Evolutionary conservation across 2,113 vertebrate genomes (phyloP).

Genomic region (Addax nasomaculatus): DNA sequence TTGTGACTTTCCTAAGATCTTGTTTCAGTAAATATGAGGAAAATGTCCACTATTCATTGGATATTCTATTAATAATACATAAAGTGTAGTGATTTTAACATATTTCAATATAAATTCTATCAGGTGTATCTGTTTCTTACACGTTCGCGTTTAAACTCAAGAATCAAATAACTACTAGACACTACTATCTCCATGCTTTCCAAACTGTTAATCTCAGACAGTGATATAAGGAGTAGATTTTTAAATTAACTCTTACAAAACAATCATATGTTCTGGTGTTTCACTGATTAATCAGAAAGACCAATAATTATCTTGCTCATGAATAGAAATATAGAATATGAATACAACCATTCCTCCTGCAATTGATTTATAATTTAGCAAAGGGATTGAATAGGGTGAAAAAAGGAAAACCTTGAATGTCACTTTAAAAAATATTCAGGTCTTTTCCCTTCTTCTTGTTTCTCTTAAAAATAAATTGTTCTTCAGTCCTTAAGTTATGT

Average conservation of each 20-base stretch:
- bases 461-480: not conserved
- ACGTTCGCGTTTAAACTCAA: not conserved
- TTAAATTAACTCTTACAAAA: conserved; percentile 24
- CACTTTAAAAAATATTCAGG: not conserved
- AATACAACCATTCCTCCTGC: not conserved
- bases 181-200: not conserved
- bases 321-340: conserved; percentile 4
- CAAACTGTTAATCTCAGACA: not conserved
- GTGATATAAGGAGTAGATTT: not conserved
- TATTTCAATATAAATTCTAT: not conserved
- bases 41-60: not conserved
- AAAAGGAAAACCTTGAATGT: not conserved
- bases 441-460: not conserved
- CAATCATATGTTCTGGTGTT: not conserved
- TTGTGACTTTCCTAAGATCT: not conserved
- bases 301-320: not conserved
- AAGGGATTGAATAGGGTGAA: not conserved
- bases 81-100: not conserved
- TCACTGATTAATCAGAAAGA: conserved; percentile 11
- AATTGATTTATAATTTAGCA: conserved; percentile 45
- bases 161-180: not conserved
- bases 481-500: not conserved
- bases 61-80: not conserved
- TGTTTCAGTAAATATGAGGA: not conserved
- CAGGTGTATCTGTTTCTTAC: not conserved